These are phyloP conservation scores for Melopsittacus undulatus DNA, from an alignment of 2,797 vertebrate genomes.

Conservation along the genomic window DNA sequence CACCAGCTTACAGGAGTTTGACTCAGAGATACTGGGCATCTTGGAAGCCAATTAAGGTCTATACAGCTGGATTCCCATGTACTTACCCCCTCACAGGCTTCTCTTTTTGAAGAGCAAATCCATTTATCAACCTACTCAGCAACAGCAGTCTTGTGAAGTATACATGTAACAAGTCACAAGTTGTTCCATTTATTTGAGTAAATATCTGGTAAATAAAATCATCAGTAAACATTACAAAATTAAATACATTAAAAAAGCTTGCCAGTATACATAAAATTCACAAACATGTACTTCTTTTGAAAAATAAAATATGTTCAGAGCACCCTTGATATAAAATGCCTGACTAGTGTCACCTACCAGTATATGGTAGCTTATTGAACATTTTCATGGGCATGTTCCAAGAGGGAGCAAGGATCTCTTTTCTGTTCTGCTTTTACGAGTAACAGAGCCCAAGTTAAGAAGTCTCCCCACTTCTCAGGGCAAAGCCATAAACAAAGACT, in stretches of 20 bases:
- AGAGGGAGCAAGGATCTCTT: conserved; percentile 45
- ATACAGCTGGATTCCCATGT: not conserved
- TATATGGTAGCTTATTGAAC: conserved; percentile 67
- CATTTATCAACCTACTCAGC: conserved; percentile 4
- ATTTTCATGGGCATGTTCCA: conserved; percentile 41
- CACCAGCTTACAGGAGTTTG: not conserved
- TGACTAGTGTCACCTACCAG: conserved; percentile 67
- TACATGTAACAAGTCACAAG: conserved; percentile 71
- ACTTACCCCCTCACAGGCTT: not conserved
- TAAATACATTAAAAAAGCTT: conserved; percentile 84
- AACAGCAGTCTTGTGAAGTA: conserved; percentile 15
- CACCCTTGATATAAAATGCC: conserved; percentile 84
- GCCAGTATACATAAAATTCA: conserved; percentile 81
- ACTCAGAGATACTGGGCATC: not conserved
- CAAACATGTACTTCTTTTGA: conserved; percentile 78
- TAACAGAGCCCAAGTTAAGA: not conserved
- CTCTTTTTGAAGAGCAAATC: not conserved
- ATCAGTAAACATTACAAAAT: conserved; percentile 83
- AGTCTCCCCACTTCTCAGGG: not conserved
- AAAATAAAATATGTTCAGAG: conserved; percentile 85
- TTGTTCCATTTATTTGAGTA: conserved; percentile 84
- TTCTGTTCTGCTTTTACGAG: conserved; percentile 19
- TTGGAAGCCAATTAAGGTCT: not conserved
- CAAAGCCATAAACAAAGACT: conserved; percentile 13
- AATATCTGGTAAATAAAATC: conserved; percentile 83